These are phyloP conservation scores for Ormyrus rosae DNA, from an alignment of 2,888 invertebrate species.

Conservation along the genomic window DNA sequence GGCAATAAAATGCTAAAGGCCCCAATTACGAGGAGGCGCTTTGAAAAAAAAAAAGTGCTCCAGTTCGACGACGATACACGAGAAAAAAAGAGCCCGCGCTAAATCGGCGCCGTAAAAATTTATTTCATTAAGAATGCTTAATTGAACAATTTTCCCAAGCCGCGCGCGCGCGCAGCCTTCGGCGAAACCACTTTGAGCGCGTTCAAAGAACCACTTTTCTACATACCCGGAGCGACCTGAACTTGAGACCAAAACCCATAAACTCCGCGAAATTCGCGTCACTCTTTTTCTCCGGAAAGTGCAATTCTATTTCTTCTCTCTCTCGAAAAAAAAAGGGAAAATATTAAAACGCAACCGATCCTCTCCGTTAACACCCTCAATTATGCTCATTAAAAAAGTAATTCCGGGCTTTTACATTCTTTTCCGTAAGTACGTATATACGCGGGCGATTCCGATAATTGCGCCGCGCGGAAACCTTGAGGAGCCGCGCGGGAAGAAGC, in stretches of 20 bases:
- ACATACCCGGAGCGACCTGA: not conserved
- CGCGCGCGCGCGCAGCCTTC: not conserved
- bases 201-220: constrained; percentile 10
- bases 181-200: not conserved
- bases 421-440: not conserved
- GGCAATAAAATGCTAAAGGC: no score
- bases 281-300: not conserved
- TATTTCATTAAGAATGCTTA: not conserved
- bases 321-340: constrained; percentile 37
- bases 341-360: constrained; percentile 27
- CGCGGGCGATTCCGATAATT: constrained; percentile 32
- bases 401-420: not conserved
- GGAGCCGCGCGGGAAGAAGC: not conserved
- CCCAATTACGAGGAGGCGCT: no score
- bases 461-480: constrained; percentile 32
- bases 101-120: not conserved
- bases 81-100: no score
- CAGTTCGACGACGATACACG: no score
- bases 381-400: constrained; percentile 47
- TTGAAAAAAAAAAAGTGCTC: no score
- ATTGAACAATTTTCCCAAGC: constrained; percentile 5
- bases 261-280: not conserved
- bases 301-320: not conserved
- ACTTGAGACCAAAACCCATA: constrained; percentile 5
- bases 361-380: constrained; percentile 36